Percentiles rank a stretch among this genome's conserved stretches.
These are phyloP conservation scores for Diachasmimorpha longicaudata DNA, from an alignment of 1,140 invertebrate species.

Conservation along the genomic window DNA sequence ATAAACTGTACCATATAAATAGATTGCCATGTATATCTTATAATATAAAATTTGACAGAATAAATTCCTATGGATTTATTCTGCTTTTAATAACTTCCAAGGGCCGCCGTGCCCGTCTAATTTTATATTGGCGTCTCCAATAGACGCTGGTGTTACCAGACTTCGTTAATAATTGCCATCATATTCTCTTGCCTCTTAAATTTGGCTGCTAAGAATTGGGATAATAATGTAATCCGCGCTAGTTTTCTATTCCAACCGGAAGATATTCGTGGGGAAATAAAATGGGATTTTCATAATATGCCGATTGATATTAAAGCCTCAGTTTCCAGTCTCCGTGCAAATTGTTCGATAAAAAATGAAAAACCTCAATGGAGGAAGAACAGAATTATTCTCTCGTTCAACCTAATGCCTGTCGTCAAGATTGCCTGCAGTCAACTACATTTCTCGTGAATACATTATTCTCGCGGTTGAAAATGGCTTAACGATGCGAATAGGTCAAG, in stretches of 20 bases:
- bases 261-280: neutral
- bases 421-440: neutral
- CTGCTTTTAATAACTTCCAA: too few relatives aligned
- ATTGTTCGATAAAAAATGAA: neutral
- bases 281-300: neutral
- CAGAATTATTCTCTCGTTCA: neutral
- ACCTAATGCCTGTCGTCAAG: conserved; percentile 7
- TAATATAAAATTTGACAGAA: too few relatives aligned
- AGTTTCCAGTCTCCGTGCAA: neutral
- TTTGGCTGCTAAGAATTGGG: too few relatives aligned
- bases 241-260: neutral
- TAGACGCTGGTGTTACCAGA: too few relatives aligned
- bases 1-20: too few relatives aligned
- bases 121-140: too few relatives aligned
- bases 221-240: neutral
- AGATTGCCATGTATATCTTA: too few relatives aligned
- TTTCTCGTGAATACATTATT: conserved; percentile 56
- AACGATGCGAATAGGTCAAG: conserved; percentile 59
- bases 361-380: neutral
- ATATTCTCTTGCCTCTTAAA: too few relatives aligned
- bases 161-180: too few relatives aligned
- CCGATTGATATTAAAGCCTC: neutral
- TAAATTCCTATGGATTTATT: too few relatives aligned
- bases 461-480: conserved; percentile 46
- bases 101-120: too few relatives aligned